Evolutionary conservation across 2,797 vertebrate genomes (phyloP).

Genomic region (Neosilurus hyrtlii): DNA sequence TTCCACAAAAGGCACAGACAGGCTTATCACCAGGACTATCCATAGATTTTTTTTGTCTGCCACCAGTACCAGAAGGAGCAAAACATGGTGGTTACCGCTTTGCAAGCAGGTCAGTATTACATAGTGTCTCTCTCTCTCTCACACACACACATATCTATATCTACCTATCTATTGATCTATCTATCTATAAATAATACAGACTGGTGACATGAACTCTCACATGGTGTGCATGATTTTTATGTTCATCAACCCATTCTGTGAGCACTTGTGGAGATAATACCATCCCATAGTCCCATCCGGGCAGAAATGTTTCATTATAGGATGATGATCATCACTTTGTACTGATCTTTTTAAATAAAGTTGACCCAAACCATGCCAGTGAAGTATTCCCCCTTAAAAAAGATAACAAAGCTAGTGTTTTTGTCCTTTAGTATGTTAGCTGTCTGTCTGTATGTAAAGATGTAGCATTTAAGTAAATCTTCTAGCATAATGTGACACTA

Average conservation of each 20-base stretch:
- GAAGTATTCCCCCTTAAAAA: background rate
- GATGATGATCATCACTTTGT: background rate
- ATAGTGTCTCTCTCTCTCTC: too few relatives aligned
- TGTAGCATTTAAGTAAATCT: background rate
- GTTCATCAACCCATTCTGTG: background rate
- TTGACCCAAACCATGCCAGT: background rate
- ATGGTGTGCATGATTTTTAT: background rate
- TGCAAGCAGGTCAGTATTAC: constrained; percentile 3
- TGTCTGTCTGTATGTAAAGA: background rate
- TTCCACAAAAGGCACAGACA: constrained; percentile 20
- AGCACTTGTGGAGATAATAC: too few relatives aligned
- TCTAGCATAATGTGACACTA: constrained; percentile 5
- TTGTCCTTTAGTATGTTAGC: background rate
- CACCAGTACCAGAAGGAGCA: background rate
- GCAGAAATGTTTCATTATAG: background rate
- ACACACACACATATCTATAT: too few relatives aligned
- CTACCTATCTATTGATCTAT: too few relatives aligned
- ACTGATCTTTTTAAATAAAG: background rate
- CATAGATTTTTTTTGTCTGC: background rate
- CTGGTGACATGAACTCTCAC: background rate
- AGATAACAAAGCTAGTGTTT: background rate
- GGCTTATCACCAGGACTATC: constrained; percentile 8
- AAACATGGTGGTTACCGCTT: background rate
- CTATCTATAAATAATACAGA: too few relatives aligned
- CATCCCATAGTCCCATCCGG: background rate